A percentile compares a stretch with the other conserved stretches of the same genome.
phyloP scores from a whole-genome alignment of 2,888 invertebrate genomes.

The Nasonia oneida region DNA sequence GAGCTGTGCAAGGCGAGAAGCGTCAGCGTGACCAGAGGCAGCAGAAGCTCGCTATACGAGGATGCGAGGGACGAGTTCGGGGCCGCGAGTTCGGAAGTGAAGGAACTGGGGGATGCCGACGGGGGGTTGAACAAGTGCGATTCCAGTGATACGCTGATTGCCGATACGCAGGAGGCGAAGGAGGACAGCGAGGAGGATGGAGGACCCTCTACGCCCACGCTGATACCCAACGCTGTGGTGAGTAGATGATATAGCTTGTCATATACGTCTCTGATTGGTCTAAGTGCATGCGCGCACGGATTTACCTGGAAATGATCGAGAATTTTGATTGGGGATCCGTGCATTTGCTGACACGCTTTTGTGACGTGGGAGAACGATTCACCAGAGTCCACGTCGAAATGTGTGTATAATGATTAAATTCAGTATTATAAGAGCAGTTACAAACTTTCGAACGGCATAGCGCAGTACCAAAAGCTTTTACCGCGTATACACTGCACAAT shows the following conservation, averaged over 20 bases:
- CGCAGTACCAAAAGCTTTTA: not conserved
- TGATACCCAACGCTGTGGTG: constrained; percentile 59
- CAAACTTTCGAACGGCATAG: not conserved
- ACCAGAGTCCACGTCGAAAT: not conserved
- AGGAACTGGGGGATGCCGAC: constrained; percentile 44
- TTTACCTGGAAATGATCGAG: not conserved
- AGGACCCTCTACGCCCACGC: constrained; percentile 44
- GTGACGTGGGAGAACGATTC: not conserved
- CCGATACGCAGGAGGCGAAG: constrained; percentile 66
- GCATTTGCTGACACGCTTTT: not conserved
- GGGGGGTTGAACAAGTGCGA: constrained; percentile 73
- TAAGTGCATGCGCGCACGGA: not conserved
- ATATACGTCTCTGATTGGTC: not conserved
- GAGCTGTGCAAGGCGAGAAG: constrained; percentile 46
- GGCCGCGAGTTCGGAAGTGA: constrained; percentile 48
- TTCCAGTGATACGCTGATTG: constrained; percentile 75
- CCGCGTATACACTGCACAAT: not conserved
- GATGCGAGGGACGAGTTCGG: constrained; percentile 67
- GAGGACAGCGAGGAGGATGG: constrained; percentile 59
- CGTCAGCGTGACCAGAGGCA: constrained; percentile 57
- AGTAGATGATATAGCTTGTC: constrained; percentile 26
- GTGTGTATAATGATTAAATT: not conserved
- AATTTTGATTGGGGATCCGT: not conserved
- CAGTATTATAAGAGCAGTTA: not conserved
- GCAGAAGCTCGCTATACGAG: constrained; percentile 70